Percentiles rank a stretch among this genome's conserved stretches.
Conservation (phyloP, 2,888 invertebrate genomes). For the Hermaeophaga mercurialis region DNA sequence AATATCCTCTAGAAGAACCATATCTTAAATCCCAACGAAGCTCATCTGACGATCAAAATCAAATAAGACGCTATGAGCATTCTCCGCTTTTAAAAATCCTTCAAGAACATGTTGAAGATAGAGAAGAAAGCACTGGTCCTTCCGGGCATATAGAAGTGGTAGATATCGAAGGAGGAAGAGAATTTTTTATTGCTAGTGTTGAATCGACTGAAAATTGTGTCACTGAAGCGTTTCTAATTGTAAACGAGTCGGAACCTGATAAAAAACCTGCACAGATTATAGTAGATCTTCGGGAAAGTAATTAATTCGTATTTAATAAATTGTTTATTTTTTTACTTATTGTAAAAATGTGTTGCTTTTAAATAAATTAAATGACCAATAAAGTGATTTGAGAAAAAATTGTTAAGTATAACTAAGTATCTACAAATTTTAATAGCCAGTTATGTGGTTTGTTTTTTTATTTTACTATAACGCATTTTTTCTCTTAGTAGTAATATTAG, state of each 20-base stretch:
- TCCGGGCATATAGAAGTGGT: not conserved
- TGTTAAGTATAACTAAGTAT: no score
- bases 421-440: no score
- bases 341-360: no score
- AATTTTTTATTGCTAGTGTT: slow-evolving; percentile 43
- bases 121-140: not conserved
- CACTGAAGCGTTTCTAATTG: slow-evolving; percentile 37
- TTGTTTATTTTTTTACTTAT: no score
- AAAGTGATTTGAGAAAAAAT: no score
- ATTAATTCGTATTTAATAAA: not conserved
- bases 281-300: not conserved
- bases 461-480: no score
- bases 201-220: slow-evolving; percentile 27
- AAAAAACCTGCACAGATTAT: not conserved
- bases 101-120: not conserved
- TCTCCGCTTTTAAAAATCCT: not conserved
- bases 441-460: no score
- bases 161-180: not conserved
- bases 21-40: not conserved
- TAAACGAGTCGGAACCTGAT: slow-evolving; percentile 23
- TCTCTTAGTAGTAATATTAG: no score
- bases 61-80: no score
- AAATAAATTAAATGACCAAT: no score
- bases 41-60: no score
- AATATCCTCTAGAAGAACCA: not conserved